Base-by-base conservation (phyloP, 2,888 invertebrate genomes). In the Lasioglossum villosulum region DNA sequence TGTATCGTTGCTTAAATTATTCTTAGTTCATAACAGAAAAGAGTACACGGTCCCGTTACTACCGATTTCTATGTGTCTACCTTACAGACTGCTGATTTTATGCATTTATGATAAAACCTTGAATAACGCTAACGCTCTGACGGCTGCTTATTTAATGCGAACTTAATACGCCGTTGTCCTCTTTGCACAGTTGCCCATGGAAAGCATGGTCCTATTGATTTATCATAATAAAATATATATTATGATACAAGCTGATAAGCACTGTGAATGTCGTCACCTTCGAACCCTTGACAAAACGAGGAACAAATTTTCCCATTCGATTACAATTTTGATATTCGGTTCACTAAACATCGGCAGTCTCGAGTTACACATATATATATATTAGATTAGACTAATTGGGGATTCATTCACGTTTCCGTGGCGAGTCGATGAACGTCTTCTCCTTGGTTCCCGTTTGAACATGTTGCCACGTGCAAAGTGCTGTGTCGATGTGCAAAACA, bases 391-490 rank as follows among this genome's bases (percentile, higher is more conserved):
- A 30, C 56, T 37, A 72, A 76, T 63, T 10, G 27, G 3, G 4
- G 56, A 27, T 71, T 52, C 45, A 56, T 16, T 30, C 48, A 4
- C 30, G n/a, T 74, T 82, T 68, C 34, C 30, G n/a, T 30, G 23
- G 48, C 39, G 52, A 72, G 12, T 42, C n/a, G 34, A 73, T 42
- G 42, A 52, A 66, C 48, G 30, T 37, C 34, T 73, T 66, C 68
- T 68, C 23, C 68, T 68, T 68, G 10, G 19, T 52, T 71, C 34
- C 42, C 63, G 27, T 34, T 59, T 45, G 23, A n/a, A 27, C 45
- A 73, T 52, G 2, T 79, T 72, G 48, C 59, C 71, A 66, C 45
- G 48, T 68, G 79, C 30, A 68, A 68, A 75, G 72, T 78, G 63
- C 30, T 79, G 59, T 75, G 59, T 76, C 76, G 72, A 56, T n/a